Conservation (phyloP, 2,797 vertebrate species). For the Harpagifer antarcticus region DNA sequence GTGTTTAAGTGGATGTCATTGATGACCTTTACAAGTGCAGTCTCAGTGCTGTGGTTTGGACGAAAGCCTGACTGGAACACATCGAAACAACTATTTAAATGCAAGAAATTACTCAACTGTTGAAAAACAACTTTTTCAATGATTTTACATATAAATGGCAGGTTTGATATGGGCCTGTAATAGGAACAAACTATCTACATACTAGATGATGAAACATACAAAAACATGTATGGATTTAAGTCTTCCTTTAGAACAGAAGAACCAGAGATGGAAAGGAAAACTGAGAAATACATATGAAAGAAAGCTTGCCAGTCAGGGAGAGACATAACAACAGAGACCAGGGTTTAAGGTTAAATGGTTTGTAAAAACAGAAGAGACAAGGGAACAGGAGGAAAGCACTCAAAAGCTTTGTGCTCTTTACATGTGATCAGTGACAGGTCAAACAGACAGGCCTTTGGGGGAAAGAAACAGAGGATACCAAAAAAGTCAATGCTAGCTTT, state of each 20-base stretch:
- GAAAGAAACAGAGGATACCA: conserved; percentile 29
- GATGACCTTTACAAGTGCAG: too few species aligned
- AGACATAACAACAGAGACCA: conserved; percentile 38
- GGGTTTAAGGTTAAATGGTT: conserved; percentile 53
- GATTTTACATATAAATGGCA: too few species aligned
- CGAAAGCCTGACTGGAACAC: too few species aligned
- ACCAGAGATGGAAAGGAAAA: conserved; percentile 9
- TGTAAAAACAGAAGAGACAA: conserved; percentile 42
- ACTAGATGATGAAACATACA: neutral
- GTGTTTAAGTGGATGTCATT: too few species aligned
- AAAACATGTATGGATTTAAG: conserved; percentile 1
- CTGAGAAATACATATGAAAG: conserved; percentile 3
- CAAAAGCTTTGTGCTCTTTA: conserved; percentile 54
- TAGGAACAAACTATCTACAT: neutral
- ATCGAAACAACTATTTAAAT: too few species aligned
- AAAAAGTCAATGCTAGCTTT: conserved; percentile 44
- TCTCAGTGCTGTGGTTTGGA: too few species aligned
- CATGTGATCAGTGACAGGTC: conserved; percentile 69
- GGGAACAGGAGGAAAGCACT: conserved; percentile 32
- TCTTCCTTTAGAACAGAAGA: conserved; percentile 28
- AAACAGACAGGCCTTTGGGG: conserved; percentile 52
- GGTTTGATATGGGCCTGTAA: too few species aligned
- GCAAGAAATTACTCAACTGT: too few species aligned
- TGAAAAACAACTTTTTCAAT: too few species aligned
- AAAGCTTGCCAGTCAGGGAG: conserved; percentile 26